Evolutionary conservation across 2,113 vertebrate genomes (phyloP).

Genomic region (Caranx melampygus): DNA sequence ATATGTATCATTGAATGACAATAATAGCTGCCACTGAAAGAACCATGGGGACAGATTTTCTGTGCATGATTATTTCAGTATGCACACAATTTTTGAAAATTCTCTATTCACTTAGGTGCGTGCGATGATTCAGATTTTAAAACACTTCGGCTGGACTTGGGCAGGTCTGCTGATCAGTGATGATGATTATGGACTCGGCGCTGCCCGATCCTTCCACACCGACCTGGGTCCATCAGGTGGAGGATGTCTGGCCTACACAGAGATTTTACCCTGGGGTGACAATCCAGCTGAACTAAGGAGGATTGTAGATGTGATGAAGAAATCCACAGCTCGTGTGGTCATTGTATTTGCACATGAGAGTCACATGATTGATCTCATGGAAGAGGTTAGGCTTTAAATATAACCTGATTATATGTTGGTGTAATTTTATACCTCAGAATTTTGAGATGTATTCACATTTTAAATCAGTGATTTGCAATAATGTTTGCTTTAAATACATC

Average conservation of each 20-base stretch:
- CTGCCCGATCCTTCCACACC: constrained; percentile 49
- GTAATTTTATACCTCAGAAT: too few species aligned
- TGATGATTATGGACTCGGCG: constrained; percentile 52
- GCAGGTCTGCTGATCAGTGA: constrained; percentile 44
- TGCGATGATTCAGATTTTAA: constrained; percentile 54
- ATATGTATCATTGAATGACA: neutral
- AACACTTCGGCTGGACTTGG: constrained; percentile 45
- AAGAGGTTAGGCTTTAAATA: constrained; percentile 42
- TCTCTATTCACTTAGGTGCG: constrained; percentile 21
- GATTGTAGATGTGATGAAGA: constrained; percentile 51
- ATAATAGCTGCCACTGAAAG: neutral
- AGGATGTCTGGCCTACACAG: constrained; percentile 62
- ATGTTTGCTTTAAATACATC: too few species aligned
- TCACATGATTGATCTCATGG: constrained; percentile 52
- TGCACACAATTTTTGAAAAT: neutral
- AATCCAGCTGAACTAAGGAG: constrained; percentile 31
- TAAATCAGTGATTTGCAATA: neutral
- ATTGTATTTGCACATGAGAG: constrained; percentile 61
- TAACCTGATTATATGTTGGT: neutral
- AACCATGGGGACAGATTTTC: neutral
- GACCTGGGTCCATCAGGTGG: constrained; percentile 33
- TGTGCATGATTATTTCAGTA: neutral
- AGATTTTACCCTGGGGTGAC: constrained; percentile 59
- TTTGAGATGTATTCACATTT: neutral
- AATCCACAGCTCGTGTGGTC: constrained; percentile 49